phyloP scores from a whole-genome alignment of 2,113 vertebrate genomes.

The Megaleporinus macrocephalus region DNA sequence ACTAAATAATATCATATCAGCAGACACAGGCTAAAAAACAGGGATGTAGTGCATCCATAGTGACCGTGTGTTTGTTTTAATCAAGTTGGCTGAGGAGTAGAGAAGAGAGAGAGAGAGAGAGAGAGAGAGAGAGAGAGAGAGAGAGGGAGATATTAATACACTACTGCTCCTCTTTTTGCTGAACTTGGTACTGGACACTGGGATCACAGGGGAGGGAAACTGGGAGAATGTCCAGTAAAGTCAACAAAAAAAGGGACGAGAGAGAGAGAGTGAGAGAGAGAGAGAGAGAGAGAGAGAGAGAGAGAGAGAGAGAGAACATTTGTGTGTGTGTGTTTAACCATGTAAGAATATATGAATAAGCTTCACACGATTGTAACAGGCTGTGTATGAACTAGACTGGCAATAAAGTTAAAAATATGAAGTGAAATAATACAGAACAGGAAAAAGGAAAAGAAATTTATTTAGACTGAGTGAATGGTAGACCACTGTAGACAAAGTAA shows the following conservation, averaged over 20 bases:
- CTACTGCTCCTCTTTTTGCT: background rate
- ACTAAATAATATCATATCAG: background rate
- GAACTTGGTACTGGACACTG: slow-evolving; percentile 3
- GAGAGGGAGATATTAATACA: background rate
- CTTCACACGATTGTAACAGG: background rate
- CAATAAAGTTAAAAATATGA: background rate
- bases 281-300: background rate
- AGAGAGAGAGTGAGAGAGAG: background rate
- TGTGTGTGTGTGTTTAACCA: background rate
- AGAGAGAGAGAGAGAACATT: background rate
- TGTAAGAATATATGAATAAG: background rate
- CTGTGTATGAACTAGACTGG: background rate
- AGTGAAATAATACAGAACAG: background rate
- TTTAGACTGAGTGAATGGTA: background rate
- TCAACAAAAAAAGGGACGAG: background rate
- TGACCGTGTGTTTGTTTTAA: slow-evolving; percentile 9
- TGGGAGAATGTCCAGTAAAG: background rate
- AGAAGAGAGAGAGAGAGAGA: background rate
- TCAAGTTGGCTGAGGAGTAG: background rate
- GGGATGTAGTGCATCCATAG: background rate
- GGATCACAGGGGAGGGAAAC: background rate
- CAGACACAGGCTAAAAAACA: background rate
- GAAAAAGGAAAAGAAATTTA: slow-evolving; percentile 8
- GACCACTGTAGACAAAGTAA: background rate
- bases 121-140: no score